Base-by-base conservation (phyloP, 2,797 vertebrate genomes). In the Labroides dimidiatus region DNA sequence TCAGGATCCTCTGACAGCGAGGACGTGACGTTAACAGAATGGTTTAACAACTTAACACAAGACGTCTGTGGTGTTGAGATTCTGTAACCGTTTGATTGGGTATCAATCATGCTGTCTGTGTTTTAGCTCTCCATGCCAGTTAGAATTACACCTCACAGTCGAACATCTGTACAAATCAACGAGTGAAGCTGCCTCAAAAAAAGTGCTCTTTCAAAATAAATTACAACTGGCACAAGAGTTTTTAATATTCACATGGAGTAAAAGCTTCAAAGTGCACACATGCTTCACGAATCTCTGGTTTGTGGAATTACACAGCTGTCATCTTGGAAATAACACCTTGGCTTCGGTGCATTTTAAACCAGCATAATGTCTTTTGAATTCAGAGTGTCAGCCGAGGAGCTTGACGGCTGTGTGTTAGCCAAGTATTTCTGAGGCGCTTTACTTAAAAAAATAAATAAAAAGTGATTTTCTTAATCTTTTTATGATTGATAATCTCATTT, bases 1-100 rank as follows among this genome's bases (percentile, higher is more conserved):
- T 72, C 41, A 61, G 17, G 14, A 33, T 58, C 43, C 48, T 76
- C 37, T 20, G 43, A 64, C 51, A 57, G 37, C 13, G 30, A n/a
- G 30, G 30, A 7, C 30, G 8, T 33, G 30, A 33, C 1, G 4
- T 39, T 12, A 39, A 39, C 13, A 39, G 13, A 39, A 39, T 13
- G 37, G 10, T 39, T 39, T 2, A 39, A 39, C 13, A 14, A 14
- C 3, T 13, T 1, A 2, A 39, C 6, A 39, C 10, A 39, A 39
- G 13, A 33, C 12, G 30, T 2, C 37, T 39, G 4, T 4, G 2
- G 1, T 14, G 41, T 36, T 8, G 6, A 36, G 44, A 53, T 43
- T 36, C 27, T 49, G 21, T 17, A 24, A 37, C 13, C 37, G 39
- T 56, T 56, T n/a, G 30, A 47, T 52, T 37, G 27, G 21, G 13